Base-by-base conservation (phyloP, 2,113 vertebrate genomes). In the Puma concolor region DNA sequence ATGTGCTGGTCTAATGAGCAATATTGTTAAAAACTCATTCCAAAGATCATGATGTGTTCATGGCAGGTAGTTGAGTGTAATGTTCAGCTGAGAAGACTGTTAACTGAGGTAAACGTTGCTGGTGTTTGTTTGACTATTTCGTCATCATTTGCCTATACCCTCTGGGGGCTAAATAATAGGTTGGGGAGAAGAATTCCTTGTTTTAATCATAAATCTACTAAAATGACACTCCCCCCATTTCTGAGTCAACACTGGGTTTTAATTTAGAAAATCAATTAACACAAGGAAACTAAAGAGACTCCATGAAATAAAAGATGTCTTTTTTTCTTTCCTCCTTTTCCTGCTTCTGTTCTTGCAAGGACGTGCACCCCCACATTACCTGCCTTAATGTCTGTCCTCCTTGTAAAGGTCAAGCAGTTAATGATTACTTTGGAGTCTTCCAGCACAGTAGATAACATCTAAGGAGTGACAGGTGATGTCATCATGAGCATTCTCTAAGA, bases 1-100 rank as follows among this genome's bases (percentile, higher is more conserved):
- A 98, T 96, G 7, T 67, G n/a, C 83, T 36, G 19, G 38, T 84
- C 88, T 98, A 98, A 98, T 95, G 27, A 98, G 86, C 48, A 97
- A 50, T 94, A 81, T 97, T 91, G 41, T 97, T 97, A 67, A 74
- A 48, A 72, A 92, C 64, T 25, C 81, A 33, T 57, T 95, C 84
- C 29, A 44, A 95, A 95, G 96, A 80, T 36, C 23, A 89, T 8
- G 57, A 8, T 3, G 10, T 94, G 66, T 88, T 90, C 64, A 64
- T 91, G 54, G 54, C 71, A 95, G 93, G 10, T 7, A 95, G 33
- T 76, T 89, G 63, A 97, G n/a, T 91, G 44, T 50, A 95, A 91
- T 79, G 17, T 86, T 84, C 84, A 64, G 19, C 8, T 14, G 23
- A 90, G 72, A 74, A 85, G 54, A 86, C 16, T 83, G 15, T 92